Conservation (phyloP, 1,140 invertebrate genomes). For the Drosophila leontia region DNA sequence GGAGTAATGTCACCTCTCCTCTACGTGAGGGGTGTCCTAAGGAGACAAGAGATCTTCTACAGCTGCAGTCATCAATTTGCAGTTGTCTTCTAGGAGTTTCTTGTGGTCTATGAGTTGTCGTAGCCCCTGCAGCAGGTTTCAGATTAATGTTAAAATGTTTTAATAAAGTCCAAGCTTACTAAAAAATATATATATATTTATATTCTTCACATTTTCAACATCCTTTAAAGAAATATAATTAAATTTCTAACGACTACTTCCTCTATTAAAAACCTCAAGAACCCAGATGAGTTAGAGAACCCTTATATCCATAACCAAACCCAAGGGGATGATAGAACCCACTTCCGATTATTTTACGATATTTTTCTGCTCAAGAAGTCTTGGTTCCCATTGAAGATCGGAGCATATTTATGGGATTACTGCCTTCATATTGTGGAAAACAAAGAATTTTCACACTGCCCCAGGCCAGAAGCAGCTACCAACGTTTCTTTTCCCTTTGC, state of each 20-base stretch:
- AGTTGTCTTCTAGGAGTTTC: neutral
- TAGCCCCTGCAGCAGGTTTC: neutral
- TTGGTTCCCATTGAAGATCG: slow-evolving; percentile 34
- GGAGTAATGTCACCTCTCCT: slow-evolving; percentile 29
- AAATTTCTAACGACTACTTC: neutral
- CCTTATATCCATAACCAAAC: slow-evolving; percentile 11
- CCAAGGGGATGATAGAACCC: neutral
- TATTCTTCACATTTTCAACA: neutral
- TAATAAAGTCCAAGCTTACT: neutral
- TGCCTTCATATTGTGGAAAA: slow-evolving; percentile 8
- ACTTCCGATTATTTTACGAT: slow-evolving; percentile 3
- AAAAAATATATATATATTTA: neutral
- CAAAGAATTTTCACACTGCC: slow-evolving; percentile 56
- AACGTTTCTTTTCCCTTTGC: slow-evolving; percentile 23
- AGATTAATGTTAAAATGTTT: neutral
- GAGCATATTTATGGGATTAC: slow-evolving; percentile 27
- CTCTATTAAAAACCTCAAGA: slow-evolving; percentile 3
- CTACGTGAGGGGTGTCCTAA: slow-evolving; percentile 12
- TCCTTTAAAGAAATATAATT: neutral
- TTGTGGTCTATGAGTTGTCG: slow-evolving; percentile 6
- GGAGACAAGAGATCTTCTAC: slow-evolving; percentile 1
- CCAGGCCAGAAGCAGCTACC: slow-evolving; percentile 34
- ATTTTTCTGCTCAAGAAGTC: neutral
- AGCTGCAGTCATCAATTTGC: slow-evolving; percentile 36
- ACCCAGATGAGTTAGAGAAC: neutral